Evolutionary conservation across 1,140 invertebrate genomes (phyloP).

Genomic region (Idris sp.): DNA sequence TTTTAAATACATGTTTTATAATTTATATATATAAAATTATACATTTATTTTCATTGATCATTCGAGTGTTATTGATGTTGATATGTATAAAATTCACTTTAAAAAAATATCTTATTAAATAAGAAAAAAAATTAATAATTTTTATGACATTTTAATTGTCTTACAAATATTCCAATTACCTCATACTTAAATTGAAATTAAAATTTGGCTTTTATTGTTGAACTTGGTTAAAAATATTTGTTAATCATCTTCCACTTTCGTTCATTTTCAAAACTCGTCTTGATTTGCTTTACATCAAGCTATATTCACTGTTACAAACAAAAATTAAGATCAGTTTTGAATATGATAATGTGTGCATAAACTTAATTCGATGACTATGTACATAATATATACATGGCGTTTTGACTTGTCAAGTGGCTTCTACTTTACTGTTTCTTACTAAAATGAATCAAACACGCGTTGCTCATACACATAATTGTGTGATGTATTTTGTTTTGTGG

Average conservation of each 20-base stretch:
- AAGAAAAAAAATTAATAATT: too few relatives aligned
- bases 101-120: too few relatives aligned
- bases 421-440: constrained; percentile 44
- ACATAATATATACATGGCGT: constrained; percentile 52
- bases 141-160: too few relatives aligned
- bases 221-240: too few relatives aligned
- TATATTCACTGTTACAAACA: too few relatives aligned
- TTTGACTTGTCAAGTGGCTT: constrained; percentile 47
- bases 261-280: too few relatives aligned
- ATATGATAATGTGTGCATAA: constrained; percentile 16
- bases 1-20: constrained; percentile 38
- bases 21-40: constrained; percentile 27
- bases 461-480: constrained; percentile 45
- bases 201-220: too few relatives aligned
- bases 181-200: too few relatives aligned
- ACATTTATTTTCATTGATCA: too few relatives aligned
- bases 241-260: not conserved
- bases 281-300: too few relatives aligned
- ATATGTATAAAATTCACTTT: too few relatives aligned
- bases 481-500: constrained; percentile 30
- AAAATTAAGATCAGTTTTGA: constrained; percentile 8
- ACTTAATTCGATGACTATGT: constrained; percentile 39
- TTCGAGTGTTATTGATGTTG: constrained; percentile 1
- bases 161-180: too few relatives aligned
- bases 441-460: constrained; percentile 34